Conservation (phyloP, 1,140 invertebrate genomes). For the Euglossa dilemma region DNA sequence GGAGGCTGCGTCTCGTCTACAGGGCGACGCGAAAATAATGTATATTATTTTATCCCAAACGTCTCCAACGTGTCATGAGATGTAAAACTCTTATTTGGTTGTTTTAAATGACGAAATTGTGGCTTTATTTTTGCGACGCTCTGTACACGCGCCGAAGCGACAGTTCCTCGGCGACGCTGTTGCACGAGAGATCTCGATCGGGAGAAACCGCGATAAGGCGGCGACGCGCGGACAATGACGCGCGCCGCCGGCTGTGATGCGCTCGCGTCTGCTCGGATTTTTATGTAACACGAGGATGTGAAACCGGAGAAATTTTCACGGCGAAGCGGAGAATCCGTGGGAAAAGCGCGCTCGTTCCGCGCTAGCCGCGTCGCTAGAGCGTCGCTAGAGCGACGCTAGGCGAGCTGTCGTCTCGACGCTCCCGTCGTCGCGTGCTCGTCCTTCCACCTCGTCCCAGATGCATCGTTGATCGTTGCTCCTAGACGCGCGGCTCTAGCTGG, state of each 20-base stretch:
- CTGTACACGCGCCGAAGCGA: not conserved
- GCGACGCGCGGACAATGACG: not conserved
- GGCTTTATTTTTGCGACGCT: not conserved
- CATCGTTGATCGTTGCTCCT: not conserved
- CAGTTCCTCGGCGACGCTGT: not conserved
- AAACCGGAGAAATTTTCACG: conserved; percentile 68
- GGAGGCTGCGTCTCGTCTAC: too few species aligned
- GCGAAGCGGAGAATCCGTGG: conserved; percentile 51
- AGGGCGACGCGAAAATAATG: too few species aligned
- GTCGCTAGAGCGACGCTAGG: conserved; percentile 16
- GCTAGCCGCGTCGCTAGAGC: conserved; percentile 30
- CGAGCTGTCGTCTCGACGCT: conserved; percentile 6
- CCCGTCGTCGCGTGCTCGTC: not conserved
- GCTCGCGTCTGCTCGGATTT: conserved; percentile 63
- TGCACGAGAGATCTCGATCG: not conserved
- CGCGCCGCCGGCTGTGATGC: conserved; percentile 2
- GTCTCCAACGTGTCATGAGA: too few species aligned
- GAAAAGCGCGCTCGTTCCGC: conserved; percentile 53
- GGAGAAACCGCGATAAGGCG: conserved; percentile 21
- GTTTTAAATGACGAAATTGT: too few species aligned
- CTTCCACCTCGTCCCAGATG: not conserved
- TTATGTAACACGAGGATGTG: conserved; percentile 71
- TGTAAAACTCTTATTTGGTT: too few species aligned
- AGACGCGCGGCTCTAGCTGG: not conserved
- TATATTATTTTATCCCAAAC: too few species aligned